These are phyloP conservation scores for Lycophotia porphyrea DNA, from an alignment of 2,888 invertebrate species.

Conservation along the genomic window DNA sequence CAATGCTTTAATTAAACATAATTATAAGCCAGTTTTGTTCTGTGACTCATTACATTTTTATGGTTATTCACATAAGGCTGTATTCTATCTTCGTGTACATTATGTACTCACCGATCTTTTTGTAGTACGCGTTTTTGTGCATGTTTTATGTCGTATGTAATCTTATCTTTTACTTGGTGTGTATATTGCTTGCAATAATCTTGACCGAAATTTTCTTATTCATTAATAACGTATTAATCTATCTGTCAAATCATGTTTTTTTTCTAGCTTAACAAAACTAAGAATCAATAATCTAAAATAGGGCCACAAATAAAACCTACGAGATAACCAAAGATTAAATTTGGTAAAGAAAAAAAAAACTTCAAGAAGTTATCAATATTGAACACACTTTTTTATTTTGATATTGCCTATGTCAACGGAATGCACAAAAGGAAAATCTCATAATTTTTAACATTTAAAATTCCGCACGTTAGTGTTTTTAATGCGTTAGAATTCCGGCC, in stretches of 20 bases:
- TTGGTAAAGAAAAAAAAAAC: not conserved
- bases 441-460: conserved; percentile 24
- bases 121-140: not conserved
- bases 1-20: conserved; percentile 33
- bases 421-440: not conserved
- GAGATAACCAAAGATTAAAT: not conserved
- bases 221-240: not conserved
- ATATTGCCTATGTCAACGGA: not conserved
- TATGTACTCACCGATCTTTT: not conserved
- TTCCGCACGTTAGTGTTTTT: conserved; percentile 11
- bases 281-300: not conserved
- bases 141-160: conserved; percentile 1
- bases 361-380: not conserved
- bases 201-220: not conserved
- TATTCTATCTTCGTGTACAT: not conserved
- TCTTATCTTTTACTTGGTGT: conserved; percentile 1
- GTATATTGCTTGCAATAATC: not conserved
- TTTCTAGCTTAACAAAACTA: not conserved
- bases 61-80: conserved; percentile 3
- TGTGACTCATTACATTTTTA: conserved; percentile 3
- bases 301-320: not conserved
- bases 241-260: not conserved
- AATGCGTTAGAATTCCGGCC: conserved; percentile 15
- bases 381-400: not conserved
- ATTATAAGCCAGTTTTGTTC: conserved; percentile 24